Percentiles rank a stretch among this genome's conserved stretches.
These are phyloP conservation scores for Mungos mungo DNA, from an alignment of 2,113 vertebrate genomes.

Conservation along the genomic window DNA sequence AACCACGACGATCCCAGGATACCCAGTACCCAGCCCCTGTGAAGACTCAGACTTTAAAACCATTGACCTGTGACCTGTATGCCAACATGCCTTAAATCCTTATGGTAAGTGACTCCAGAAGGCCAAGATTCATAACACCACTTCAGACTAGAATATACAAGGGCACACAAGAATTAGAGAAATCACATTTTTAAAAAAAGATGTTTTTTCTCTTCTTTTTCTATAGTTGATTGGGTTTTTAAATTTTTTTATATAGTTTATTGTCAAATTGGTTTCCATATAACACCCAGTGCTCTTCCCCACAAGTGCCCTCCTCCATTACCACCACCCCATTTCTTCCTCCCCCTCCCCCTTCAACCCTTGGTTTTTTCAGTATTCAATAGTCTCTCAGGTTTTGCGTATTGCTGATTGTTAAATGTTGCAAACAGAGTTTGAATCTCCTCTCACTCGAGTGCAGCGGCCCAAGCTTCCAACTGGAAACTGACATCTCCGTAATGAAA, in stretches of 20 bases:
- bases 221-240: not conserved
- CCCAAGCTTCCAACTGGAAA: not conserved
- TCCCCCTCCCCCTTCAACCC: no score
- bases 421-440: not conserved
- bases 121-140: not conserved
- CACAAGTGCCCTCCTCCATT: no score
- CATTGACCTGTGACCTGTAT: not conserved
- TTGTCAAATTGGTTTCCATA: no score
- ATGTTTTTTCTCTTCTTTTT: not conserved
- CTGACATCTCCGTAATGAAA: not conserved
- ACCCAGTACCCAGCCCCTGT: not conserved
- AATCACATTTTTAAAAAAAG: not conserved
- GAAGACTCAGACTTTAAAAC: not conserved
- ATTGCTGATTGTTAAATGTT: not conserved
- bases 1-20: not conserved
- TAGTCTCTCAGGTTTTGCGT: no score
- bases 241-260: no score
- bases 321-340: no score
- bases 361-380: no score
- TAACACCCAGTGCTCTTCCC: no score
- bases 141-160: not conserved
- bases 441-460: not conserved
- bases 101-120: not conserved
- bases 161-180: not conserved
- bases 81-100: not conserved